Conservation (phyloP, 2,888 invertebrate species). For the Malthinus flaveolus region DNA sequence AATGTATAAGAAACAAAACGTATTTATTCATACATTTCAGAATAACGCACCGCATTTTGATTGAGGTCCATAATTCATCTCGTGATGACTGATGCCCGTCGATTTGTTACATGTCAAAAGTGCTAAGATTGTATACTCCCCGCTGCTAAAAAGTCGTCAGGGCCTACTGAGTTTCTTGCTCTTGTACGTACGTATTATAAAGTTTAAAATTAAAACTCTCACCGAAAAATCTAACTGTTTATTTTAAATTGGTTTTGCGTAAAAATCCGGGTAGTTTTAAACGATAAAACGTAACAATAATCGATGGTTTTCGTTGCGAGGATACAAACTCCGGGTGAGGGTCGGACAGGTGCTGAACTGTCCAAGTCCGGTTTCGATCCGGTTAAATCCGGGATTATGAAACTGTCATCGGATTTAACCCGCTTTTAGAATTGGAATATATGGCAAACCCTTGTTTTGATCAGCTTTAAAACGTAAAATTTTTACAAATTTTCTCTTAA, state of each 20-base stretch:
- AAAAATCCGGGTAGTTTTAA: neutral
- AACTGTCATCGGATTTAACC: conserved; percentile 35
- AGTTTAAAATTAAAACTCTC: conserved; percentile 2
- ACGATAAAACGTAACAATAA: neutral
- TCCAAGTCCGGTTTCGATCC: conserved; percentile 29
- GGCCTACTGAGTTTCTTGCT: conserved; percentile 41
- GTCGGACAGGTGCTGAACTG: conserved; percentile 28
- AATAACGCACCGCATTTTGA: conserved; percentile 26
- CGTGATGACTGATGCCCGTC: conserved; percentile 52
- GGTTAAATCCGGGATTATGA: conserved; percentile 34
- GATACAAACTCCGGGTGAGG: conserved; percentile 1
- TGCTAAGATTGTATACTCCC: conserved; percentile 51
- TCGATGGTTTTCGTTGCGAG: no score
- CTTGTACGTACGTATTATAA: conserved; percentile 13
- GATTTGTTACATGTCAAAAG: conserved; percentile 54
- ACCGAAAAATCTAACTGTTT: conserved; percentile 15
- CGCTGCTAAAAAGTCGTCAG: conserved; percentile 51
- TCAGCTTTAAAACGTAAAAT: neutral
- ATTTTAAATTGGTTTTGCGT: neutral
- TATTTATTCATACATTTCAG: conserved; percentile 21
- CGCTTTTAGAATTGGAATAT: conserved; percentile 19
- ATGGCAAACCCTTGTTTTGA: conserved; percentile 5
- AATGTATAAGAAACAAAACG: conserved; percentile 8
- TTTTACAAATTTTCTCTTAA: neutral
- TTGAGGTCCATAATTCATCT: conserved; percentile 45